These are phyloP conservation scores for Blera fallax DNA, from an alignment of 2,888 invertebrate genomes.

Conservation along the genomic window DNA sequence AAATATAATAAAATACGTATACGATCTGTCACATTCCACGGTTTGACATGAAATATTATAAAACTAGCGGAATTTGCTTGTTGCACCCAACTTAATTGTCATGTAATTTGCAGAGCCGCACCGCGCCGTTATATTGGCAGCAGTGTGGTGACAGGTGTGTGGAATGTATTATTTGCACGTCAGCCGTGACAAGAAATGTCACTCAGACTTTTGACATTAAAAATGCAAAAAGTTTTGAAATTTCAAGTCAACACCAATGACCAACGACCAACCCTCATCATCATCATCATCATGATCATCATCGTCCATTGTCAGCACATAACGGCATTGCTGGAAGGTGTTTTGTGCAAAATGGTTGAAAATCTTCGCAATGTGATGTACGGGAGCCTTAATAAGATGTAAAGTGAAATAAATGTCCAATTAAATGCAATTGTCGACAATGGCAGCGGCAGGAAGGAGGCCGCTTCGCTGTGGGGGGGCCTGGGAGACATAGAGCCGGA, in stretches of 20 bases:
- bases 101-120: constrained; percentile 46
- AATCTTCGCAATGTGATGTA: not conserved
- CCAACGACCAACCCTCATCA: not conserved
- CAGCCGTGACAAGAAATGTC: constrained; percentile 40
- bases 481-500: too few relatives aligned
- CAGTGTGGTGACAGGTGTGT: constrained; percentile 41
- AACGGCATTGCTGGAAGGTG: constrained; percentile 43
- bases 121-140: too few relatives aligned
- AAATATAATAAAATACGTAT: constrained; percentile 36
- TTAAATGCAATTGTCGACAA: constrained; percentile 70
- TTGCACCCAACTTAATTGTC: constrained; percentile 68
- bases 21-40: constrained; percentile 49
- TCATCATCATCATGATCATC: not conserved
- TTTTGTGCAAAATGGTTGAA: constrained; percentile 30
- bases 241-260: not conserved
- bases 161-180: constrained; percentile 66
- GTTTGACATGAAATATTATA: constrained; percentile 36
- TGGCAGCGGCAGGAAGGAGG: constrained; percentile 26
- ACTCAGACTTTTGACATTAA: constrained; percentile 35
- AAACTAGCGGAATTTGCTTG: constrained; percentile 67
- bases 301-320: not conserved
- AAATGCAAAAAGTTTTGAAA: constrained; percentile 50
- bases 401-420: constrained; percentile 72
- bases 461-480: not conserved
- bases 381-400: constrained; percentile 44